These are phyloP conservation scores for Symphodus melops DNA, from an alignment of 2,113 vertebrate species.

Conservation along the genomic window DNA sequence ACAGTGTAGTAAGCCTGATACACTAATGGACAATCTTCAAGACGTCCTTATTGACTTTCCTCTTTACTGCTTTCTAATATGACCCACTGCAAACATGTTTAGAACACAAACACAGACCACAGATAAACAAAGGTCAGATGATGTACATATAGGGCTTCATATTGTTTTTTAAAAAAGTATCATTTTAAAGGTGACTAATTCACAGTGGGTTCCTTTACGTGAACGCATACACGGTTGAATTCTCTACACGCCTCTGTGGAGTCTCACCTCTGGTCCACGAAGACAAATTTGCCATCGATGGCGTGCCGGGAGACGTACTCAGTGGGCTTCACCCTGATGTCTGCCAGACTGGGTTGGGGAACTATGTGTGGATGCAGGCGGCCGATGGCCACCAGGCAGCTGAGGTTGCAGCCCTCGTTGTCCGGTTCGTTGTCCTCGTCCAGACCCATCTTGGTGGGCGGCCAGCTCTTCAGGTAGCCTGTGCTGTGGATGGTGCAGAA, in stretches of 20 bases:
- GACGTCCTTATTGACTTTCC: neutral
- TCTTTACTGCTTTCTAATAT: neutral
- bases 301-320: constrained; percentile 98
- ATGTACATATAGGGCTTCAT: too few species aligned
- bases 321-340: constrained; percentile 96
- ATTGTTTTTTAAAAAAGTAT: neutral
- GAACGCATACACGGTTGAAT: neutral
- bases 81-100: neutral
- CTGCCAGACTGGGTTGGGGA: constrained; percentile 89
- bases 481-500: constrained; percentile 99
- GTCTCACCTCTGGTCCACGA: constrained; percentile 98
- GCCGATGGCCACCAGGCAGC: constrained; percentile 97
- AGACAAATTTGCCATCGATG: constrained; percentile 98
- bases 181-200: neutral
- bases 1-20: neutral
- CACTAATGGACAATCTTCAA: neutral
- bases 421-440: constrained; percentile 97
- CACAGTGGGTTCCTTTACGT: neutral
- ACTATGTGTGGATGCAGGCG: constrained; percentile 95
- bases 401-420: constrained; percentile 97
- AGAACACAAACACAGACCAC: neutral
- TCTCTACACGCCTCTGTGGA: too few species aligned
- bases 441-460: constrained; percentile 97
- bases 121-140: neutral
- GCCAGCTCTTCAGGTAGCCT: constrained; percentile 99